These are phyloP conservation scores for Cariama cristata DNA, from an alignment of 2,113 vertebrate species.

Conservation along the genomic window DNA sequence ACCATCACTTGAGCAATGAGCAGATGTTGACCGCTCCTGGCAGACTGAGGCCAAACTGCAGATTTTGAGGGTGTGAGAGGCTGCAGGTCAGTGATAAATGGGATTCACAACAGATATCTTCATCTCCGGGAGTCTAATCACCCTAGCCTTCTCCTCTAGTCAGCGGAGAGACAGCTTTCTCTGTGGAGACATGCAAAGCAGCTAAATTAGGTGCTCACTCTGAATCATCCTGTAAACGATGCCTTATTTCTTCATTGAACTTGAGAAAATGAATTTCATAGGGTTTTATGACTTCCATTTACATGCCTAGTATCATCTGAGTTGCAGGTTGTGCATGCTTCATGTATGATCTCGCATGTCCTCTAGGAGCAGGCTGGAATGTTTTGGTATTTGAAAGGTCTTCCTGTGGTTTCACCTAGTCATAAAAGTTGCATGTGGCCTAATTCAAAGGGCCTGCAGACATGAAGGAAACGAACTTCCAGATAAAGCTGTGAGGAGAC, in stretches of 20 bases:
- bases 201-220: background rate
- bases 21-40: background rate
- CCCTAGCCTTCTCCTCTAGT: background rate
- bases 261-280: background rate
- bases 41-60: rapidly evolving
- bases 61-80: background rate
- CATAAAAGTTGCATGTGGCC: background rate
- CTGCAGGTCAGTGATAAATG: background rate
- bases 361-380: background rate
- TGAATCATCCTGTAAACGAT: background rate
- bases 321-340: background rate
- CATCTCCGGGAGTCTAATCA: background rate
- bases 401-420: background rate
- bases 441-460: background rate
- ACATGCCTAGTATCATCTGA: background rate
- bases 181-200: background rate
- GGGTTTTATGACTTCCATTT: background rate
- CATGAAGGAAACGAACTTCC: background rate
- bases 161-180: background rate
- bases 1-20: background rate
- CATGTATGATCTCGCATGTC: background rate
- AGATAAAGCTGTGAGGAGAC: background rate
- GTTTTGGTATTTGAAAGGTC: background rate
- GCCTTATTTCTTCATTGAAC: background rate
- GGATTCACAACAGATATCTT: background rate